Conservation (phyloP, 2,113 vertebrate genomes). For the Pteronura brasiliensis region DNA sequence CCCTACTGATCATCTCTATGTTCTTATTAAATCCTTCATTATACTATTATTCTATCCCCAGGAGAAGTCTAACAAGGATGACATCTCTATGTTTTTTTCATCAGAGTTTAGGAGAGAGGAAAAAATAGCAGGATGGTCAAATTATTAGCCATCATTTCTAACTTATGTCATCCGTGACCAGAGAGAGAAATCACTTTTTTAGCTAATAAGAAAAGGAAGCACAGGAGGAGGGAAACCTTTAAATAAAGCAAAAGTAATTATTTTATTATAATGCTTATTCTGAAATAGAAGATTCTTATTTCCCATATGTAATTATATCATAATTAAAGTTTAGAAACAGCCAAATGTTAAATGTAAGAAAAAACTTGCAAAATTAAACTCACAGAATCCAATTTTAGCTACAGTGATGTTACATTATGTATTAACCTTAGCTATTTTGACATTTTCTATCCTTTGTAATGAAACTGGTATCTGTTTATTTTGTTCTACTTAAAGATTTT, state of each 20-base stretch:
- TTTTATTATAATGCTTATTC: slow-evolving; percentile 3
- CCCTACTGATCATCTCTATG: not conserved
- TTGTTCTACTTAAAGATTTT: slow-evolving; percentile 22
- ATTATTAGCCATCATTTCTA: slow-evolving; percentile 20
- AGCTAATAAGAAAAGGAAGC: not conserved
- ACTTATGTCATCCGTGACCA: not conserved
- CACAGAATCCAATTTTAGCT: slow-evolving; percentile 4
- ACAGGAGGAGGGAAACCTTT: not conserved
- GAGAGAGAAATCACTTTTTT: not conserved
- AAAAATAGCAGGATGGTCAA: not conserved
- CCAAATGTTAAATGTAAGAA: not conserved
- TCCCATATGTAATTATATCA: not conserved
- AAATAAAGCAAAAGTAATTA: slow-evolving; percentile 7
- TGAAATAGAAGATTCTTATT: not conserved
- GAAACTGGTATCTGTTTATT: not conserved
- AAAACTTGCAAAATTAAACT: not conserved
- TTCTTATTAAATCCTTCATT: not conserved
- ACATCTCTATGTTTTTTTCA: not conserved
- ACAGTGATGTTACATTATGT: not conserved
- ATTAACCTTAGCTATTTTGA: not conserved
- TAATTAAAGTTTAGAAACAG: slow-evolving; percentile 42
- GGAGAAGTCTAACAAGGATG: not conserved
- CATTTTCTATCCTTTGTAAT: not conserved
- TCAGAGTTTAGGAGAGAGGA: not conserved
- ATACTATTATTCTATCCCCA: not conserved